Evolutionary conservation across 2,888 invertebrate genomes (phyloP).

Genomic region (Petrophora chlorosata): DNA sequence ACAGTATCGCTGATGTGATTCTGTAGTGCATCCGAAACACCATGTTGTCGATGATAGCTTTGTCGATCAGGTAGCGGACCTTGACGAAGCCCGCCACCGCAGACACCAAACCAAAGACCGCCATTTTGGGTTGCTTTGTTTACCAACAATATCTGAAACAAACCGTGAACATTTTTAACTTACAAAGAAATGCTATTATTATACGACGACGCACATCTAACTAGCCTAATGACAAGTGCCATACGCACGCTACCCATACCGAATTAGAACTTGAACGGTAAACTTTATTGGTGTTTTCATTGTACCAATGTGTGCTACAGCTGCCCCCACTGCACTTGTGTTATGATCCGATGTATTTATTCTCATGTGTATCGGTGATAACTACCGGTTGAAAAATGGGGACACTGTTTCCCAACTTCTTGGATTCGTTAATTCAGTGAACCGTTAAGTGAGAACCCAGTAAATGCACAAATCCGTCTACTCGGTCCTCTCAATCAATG

Average conservation of each 20-base stretch:
- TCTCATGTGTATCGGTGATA: slow-evolving; percentile 44
- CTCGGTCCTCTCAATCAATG: slow-evolving; percentile 69
- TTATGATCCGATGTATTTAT: slow-evolving; percentile 50
- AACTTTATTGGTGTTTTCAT: slow-evolving; percentile 68
- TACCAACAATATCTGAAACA: slow-evolving; percentile 56
- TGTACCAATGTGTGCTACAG: slow-evolving; percentile 66
- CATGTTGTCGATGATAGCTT: slow-evolving; percentile 95
- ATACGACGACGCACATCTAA: slow-evolving; percentile 48
- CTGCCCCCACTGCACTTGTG: slow-evolving; percentile 50
- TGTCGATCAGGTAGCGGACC: slow-evolving; percentile 94
- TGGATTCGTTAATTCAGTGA: slow-evolving; percentile 44
- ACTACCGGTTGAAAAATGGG: slow-evolving; percentile 43
- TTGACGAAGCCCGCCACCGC: slow-evolving; percentile 95
- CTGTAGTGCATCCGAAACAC: slow-evolving; percentile 95
- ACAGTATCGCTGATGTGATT: slow-evolving; percentile 93
- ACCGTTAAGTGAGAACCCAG: slow-evolving; percentile 52
- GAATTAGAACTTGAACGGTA: slow-evolving; percentile 72
- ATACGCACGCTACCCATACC: slow-evolving; percentile 65
- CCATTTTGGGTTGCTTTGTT: slow-evolving; percentile 83
- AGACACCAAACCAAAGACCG: slow-evolving; percentile 92
- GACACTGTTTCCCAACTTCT: slow-evolving; percentile 41
- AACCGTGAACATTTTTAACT: slow-evolving; percentile 31
- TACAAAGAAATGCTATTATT: slow-evolving; percentile 62
- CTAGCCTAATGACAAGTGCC: slow-evolving; percentile 65
- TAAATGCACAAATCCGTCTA: slow-evolving; percentile 37